Evolutionary conservation across 2,113 vertebrate genomes (phyloP), one percentile per base, ranked within the genome.

Genomic region (Bubo blakistoni): DNA sequence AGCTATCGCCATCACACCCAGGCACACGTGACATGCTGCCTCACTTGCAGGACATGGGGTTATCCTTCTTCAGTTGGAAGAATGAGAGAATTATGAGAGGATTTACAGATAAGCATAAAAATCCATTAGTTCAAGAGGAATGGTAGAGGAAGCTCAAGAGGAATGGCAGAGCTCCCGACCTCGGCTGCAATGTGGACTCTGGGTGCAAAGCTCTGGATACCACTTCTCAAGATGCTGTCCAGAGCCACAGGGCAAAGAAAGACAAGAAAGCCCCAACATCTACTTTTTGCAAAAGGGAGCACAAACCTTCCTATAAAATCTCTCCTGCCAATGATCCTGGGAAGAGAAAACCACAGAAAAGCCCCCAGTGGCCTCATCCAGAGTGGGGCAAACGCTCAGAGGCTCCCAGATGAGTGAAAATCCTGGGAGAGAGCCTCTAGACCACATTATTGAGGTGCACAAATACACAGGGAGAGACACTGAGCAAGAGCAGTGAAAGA

Each of bases 381-480:
- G 47, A 46, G 46, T 0, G 3, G 16, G 26, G 10, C 4, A 79
- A 42, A 84, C 0, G 5, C 32, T 74, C 42, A 11, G 46, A 54
- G 36, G 22, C 29, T 25, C 10, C 22, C 11, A 38, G 55, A 69
- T 7, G 36, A 34, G 21, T 22, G 42, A 40, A 57, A 88, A 66
- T 34, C 59, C 38, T 2, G 21, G 40, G 40, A 36, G 24, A 59
- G 8, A 61, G 13, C 13, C 24, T 86, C 71, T 44, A 20, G 51
- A 30, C 12, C 46, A 21, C 6, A 0, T 30, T 46, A 13, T 0
- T 7, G 49, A 69, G 49, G 21, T 7, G 40, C 27, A 42, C 26
- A 29, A 69, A 46, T 1, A 17, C 8, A 7, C 29, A 13, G 27
- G 36, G 36, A 69, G 62, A 81, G 24, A 29, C 40, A 6, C 2